Conservation (phyloP, 2,113 vertebrate species). For the Scomber japonicus region DNA sequence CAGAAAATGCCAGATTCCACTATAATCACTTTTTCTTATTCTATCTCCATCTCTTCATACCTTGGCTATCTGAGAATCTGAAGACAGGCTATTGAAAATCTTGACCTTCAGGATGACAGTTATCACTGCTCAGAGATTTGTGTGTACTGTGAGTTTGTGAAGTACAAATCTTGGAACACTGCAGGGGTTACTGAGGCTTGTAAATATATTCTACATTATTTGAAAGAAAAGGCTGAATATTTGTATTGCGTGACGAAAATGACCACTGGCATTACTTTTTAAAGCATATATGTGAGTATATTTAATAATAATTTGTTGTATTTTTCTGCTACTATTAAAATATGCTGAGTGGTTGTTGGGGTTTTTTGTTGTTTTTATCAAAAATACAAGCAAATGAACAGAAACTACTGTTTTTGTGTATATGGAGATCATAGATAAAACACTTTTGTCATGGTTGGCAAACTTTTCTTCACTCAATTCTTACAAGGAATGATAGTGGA, state of each 20-base stretch:
- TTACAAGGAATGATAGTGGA: slow-evolving; percentile 7
- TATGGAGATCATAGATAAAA: slow-evolving; percentile 32
- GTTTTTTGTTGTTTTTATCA: background rate
- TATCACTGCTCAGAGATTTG: slow-evolving; percentile 63
- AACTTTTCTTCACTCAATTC: slow-evolving; percentile 31
- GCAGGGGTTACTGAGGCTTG: slow-evolving; percentile 37
- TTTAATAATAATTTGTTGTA: background rate
- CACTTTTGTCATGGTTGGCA: slow-evolving; percentile 5
- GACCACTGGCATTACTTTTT: background rate
- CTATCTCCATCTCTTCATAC: slow-evolving; percentile 70
- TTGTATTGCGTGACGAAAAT: slow-evolving; percentile 36
- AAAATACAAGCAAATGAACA: background rate
- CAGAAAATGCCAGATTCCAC: slow-evolving; percentile 81
- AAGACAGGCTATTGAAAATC: slow-evolving; percentile 62
- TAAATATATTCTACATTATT: slow-evolving; percentile 30
- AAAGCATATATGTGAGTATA: too few species aligned
- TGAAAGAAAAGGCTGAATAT: slow-evolving; percentile 29
- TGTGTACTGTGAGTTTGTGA: slow-evolving; percentile 48
- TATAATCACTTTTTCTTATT: slow-evolving; percentile 78
- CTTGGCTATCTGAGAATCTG: slow-evolving; percentile 53
- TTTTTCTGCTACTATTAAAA: background rate
- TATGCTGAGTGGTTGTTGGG: background rate
- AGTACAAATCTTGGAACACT: slow-evolving; percentile 49
- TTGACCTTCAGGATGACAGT: slow-evolving; percentile 78
- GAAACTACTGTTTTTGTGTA: background rate